Conservation (phyloP, 2,888 invertebrate species). For the Ochropleura plecta region DNA sequence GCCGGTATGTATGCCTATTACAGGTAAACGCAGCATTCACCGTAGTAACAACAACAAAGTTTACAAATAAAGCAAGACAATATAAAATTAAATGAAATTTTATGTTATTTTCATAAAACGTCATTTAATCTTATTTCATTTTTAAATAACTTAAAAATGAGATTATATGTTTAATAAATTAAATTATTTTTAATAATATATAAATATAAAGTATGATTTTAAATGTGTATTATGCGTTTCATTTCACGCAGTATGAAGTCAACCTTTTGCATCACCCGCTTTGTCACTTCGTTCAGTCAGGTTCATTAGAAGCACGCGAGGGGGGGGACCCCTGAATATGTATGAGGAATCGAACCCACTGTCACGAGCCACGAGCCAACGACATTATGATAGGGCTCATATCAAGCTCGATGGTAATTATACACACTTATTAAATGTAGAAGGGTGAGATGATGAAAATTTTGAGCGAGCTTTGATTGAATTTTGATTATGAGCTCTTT, state of each 20-base stretch:
- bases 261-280: conserved; percentile 15
- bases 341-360: conserved; percentile 81
- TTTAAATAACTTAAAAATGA: too few species aligned
- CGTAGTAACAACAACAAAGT: too few species aligned
- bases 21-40: too few species aligned
- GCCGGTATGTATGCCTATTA: too few species aligned
- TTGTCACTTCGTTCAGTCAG: conserved; percentile 40
- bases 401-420: conserved; percentile 69
- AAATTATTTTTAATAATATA: too few species aligned
- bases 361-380: conserved; percentile 74
- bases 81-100: too few species aligned
- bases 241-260: not conserved
- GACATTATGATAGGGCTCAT: conserved; percentile 76
- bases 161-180: too few species aligned
- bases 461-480: conserved; percentile 64
- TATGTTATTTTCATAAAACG: too few species aligned
- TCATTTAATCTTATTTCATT: too few species aligned
- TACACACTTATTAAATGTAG: conserved; percentile 65
- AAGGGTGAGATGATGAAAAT: conserved; percentile 64
- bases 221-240: not conserved
- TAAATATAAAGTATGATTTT: too few species aligned
- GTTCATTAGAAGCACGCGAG: conserved; percentile 75
- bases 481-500: conserved; percentile 38
- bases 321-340: conserved; percentile 78
- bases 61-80: too few species aligned